phyloP scores from a whole-genome alignment of 2,113 vertebrate species.

The Lethenteron camtschaticum region DNA sequence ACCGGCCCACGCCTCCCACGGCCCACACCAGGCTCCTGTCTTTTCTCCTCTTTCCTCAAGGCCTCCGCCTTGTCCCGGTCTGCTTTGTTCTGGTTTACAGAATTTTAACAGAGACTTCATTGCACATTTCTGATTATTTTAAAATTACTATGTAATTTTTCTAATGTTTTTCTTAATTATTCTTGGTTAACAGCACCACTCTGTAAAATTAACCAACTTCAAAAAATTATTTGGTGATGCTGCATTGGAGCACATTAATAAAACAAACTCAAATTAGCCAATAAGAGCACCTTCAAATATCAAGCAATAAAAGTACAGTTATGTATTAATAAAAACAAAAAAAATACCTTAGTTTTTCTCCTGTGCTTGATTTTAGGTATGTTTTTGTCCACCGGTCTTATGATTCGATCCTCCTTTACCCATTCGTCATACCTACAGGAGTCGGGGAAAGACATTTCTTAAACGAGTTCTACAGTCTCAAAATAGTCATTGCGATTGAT shows the following conservation, averaged over 20 bases:
- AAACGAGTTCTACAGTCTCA: too few relatives aligned
- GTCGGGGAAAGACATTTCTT: slow-evolving; percentile 3
- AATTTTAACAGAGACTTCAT: too few relatives aligned
- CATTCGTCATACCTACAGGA: slow-evolving; percentile 72
- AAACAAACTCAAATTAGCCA: background rate
- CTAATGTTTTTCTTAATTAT: too few relatives aligned
- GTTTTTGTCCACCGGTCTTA: slow-evolving; percentile 82
- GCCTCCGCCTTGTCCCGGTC: slow-evolving; percentile 40
- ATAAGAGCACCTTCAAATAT: background rate
- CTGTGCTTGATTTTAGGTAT: slow-evolving; percentile 65
- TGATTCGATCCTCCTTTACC: slow-evolving; percentile 93
- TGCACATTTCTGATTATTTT: too few relatives aligned
- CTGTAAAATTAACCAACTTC: too few relatives aligned
- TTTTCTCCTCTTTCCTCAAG: slow-evolving; percentile 44
- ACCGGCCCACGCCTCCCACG: slow-evolving; percentile 51
- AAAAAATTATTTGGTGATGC: background rate
- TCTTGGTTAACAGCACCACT: too few relatives aligned
- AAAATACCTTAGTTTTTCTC: slow-evolving; percentile 65
- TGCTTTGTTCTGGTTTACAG: slow-evolving; percentile 48
- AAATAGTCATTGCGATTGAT: too few relatives aligned
- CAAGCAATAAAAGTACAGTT: too few relatives aligned
- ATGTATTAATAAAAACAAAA: background rate
- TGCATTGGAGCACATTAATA: too few relatives aligned
- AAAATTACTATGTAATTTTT: too few relatives aligned
- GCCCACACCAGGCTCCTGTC: slow-evolving; percentile 19